Evolutionary conservation across 2,797 vertebrate species (phyloP).

Genomic region (Tragopan temminckii): DNA sequence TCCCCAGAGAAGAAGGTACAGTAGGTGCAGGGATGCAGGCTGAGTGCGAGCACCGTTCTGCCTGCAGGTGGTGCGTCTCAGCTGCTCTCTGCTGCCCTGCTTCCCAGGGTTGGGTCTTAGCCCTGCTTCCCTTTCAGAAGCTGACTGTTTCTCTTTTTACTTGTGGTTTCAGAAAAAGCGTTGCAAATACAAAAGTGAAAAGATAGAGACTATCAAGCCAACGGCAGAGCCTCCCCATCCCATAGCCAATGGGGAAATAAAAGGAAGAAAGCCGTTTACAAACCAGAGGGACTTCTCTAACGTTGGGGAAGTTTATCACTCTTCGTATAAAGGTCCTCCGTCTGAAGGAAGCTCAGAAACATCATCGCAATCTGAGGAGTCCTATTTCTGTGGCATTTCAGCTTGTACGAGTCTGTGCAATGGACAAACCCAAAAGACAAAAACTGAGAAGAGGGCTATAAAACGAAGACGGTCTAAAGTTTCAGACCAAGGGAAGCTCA

Average conservation of each 20-base stretch:
- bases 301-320: constrained; percentile 83
- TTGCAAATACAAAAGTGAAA: constrained; percentile 93
- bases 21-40: constrained; percentile 44
- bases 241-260: constrained; percentile 85
- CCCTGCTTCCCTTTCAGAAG: background rate
- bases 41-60: background rate
- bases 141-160: constrained; percentile 5
- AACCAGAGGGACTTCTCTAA: constrained; percentile 85
- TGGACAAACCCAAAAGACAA: constrained; percentile 87
- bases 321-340: constrained; percentile 85
- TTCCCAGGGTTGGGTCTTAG: background rate
- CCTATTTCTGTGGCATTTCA: constrained; percentile 89
- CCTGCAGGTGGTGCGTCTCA: background rate
- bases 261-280: constrained; percentile 87
- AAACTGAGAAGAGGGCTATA: constrained; percentile 91
- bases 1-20: constrained; percentile 99
- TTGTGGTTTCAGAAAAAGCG: constrained; percentile 91
- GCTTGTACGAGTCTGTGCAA: constrained; percentile 87
- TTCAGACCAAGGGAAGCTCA: constrained; percentile 85
- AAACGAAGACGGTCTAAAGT: constrained; percentile 90
- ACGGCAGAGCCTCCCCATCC: constrained; percentile 78
- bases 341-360: constrained; percentile 92
- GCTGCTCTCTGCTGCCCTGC: background rate
- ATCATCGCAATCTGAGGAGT: constrained; percentile 94
- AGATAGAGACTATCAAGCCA: constrained; percentile 88